phyloP scores from a whole-genome alignment of 2,113 vertebrate genomes.

The Sminthopsis crassicaudata region DNA sequence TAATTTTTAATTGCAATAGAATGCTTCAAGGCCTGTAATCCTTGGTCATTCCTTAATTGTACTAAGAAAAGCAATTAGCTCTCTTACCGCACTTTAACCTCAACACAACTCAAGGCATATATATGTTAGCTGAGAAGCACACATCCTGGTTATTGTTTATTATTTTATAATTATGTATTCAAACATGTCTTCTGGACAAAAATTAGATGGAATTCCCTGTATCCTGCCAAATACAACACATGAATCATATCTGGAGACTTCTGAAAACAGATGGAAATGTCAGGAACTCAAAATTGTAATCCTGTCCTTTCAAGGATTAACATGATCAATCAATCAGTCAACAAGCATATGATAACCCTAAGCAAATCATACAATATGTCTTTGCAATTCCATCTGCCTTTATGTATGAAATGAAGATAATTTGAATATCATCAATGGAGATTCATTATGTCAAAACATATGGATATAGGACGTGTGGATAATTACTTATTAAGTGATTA shows the following conservation, averaged over 20 bases:
- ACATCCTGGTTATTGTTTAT: not conserved
- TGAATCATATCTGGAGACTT: not conserved
- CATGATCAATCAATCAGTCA: not conserved
- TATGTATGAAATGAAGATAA: not conserved
- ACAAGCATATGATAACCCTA: not conserved
- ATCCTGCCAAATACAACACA: not conserved
- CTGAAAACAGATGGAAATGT: constrained; percentile 7
- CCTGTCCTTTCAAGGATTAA: constrained; percentile 16
- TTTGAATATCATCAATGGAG: constrained; percentile 23
- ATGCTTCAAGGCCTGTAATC: not conserved
- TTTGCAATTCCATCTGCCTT: not conserved
- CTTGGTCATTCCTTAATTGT: not conserved
- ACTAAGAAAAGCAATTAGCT: not conserved
- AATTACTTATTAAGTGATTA: not conserved
- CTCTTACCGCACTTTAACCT: not conserved
- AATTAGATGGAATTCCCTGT: not conserved
- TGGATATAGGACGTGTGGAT: not conserved
- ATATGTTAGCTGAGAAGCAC: not conserved
- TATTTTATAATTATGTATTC: constrained; percentile 2
- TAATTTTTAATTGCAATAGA: not conserved
- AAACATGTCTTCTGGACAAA: not conserved
- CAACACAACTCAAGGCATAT: not conserved
- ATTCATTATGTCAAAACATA: not conserved
- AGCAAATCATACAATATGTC: not conserved
- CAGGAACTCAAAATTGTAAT: not conserved